Conservation (phyloP, 2,113 vertebrate genomes). For the Amazona guildingii region DNA sequence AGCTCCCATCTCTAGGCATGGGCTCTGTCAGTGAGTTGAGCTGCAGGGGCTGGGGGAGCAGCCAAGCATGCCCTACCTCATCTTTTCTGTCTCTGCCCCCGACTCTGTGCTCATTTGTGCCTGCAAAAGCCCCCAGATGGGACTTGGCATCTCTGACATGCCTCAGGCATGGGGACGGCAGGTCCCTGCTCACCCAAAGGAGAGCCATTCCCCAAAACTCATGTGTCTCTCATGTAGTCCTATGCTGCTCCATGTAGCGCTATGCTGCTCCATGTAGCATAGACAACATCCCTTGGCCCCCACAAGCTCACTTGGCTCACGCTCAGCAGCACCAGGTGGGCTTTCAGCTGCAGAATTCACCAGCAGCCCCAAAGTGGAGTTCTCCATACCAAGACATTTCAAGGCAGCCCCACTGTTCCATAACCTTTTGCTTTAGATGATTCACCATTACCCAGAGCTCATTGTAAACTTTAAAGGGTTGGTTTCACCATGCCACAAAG, state of each 20-base stretch:
- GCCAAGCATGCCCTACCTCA: rapidly evolving
- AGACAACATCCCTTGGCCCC: not conserved
- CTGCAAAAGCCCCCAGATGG: not conserved
- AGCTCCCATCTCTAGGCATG: rapidly evolving
- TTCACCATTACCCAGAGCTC: not conserved
- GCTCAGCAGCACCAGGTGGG: not conserved
- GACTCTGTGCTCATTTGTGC: rapidly evolving
- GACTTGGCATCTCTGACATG: not conserved
- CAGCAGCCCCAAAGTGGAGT: not conserved
- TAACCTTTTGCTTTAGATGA: not conserved
- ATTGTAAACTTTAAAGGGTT: not conserved
- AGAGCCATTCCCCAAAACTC: not conserved
- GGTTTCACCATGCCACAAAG: not conserved
- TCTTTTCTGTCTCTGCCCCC: rapidly evolving
- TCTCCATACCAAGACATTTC: not conserved
- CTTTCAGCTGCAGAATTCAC: not conserved
- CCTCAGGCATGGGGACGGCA: rapidly evolving
- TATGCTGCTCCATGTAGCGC: not conserved
- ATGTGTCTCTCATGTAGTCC: not conserved
- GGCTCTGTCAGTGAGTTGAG: not conserved
- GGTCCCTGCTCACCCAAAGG: not conserved
- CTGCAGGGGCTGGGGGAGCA: not conserved
- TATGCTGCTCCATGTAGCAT: not conserved
- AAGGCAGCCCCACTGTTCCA: not conserved
- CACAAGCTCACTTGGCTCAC: not conserved